Evolutionary conservation across 2,888 invertebrate species (phyloP).

Genomic region (Eledona agricola): DNA sequence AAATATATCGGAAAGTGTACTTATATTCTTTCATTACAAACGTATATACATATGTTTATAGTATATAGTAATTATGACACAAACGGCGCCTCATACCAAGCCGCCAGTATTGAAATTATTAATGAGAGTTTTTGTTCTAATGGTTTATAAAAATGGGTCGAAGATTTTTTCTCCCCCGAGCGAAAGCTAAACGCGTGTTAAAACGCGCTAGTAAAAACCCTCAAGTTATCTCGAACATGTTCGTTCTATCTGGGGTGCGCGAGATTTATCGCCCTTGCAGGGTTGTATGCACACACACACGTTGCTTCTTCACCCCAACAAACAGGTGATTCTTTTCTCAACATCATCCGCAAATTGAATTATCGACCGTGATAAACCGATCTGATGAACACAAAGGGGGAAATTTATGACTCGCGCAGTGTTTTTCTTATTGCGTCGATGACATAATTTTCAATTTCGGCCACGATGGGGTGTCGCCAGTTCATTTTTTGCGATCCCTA

Average conservation of each 20-base stretch:
- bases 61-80: too few relatives aligned
- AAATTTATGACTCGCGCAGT: conserved; percentile 11
- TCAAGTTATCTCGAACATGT: conserved; percentile 33
- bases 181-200: conserved; percentile 29
- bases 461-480: conserved; percentile 21
- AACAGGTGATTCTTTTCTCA: conserved; percentile 48
- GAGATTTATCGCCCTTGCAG: conserved; percentile 39
- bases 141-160: too few relatives aligned
- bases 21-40: too few relatives aligned
- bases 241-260: conserved; percentile 33
- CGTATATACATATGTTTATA: too few relatives aligned
- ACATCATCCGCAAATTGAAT: conserved; percentile 45
- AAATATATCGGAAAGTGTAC: too few relatives aligned
- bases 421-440: conserved; percentile 33
- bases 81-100: too few relatives aligned
- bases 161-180: too few relatives aligned
- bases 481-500: conserved; percentile 27
- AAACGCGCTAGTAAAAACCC: conserved; percentile 28
- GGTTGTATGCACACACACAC: conserved; percentile 4
- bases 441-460: conserved; percentile 25
- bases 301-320: conserved; percentile 14
- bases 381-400: conserved; percentile 6
- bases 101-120: too few relatives aligned
- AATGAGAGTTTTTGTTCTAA: too few relatives aligned
- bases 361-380: conserved; percentile 39